Base-by-base conservation (phyloP, 2,888 invertebrate genomes). In the Sympetrum striolatum region DNA sequence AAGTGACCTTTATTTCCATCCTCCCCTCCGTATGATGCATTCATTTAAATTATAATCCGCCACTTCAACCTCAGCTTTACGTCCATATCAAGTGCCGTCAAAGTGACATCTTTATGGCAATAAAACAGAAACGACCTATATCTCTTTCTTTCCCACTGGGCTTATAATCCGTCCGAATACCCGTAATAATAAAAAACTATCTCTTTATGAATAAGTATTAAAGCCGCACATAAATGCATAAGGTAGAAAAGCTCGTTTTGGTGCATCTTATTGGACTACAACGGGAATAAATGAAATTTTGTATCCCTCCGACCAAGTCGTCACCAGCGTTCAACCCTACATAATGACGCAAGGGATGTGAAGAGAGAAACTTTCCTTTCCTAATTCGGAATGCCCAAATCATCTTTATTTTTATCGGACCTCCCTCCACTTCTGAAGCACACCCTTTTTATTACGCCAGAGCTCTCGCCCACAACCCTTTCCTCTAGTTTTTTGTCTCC, bases 11-110 rank as follows among this genome's bases (percentile, higher is more conserved):
- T 60, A 18, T 64, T 1, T 22, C 60, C 64, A n/a, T 64, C 86
- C 39, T 8, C 37, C 31, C 79, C 12, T 53, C 86, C 12, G 39
- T 86, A n/a, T 10, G 14, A 58, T 0, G 64, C 35, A 35, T 64
- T 86, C 86, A 64, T 86, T 86, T 86, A 10, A 86, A 86, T 86
- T 60, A 86, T 86, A 64, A 86, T 86, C 86, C 37, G 4, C 3
- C 25, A 31, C 44, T 14, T n/a, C 35, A 37, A 12, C 35, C 82
- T 58, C 58, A 14, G 60, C 37, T 58, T 86, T 31, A 86, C 39
- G 64, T 37, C 60, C 35, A 37, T 60, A 35, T 64, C 31, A 82
- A 82, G 60, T 12, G 86, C 73, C 31, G 25, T 73, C 73, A 73
- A 31, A 31, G 25, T 5, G 73, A 31, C 25, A 73, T 73, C 31